A percentile compares a stretch with the other conserved stretches of the same genome.
Conservation (phyloP, 2,888 invertebrate genomes). For the Fragum fragum region DNA sequence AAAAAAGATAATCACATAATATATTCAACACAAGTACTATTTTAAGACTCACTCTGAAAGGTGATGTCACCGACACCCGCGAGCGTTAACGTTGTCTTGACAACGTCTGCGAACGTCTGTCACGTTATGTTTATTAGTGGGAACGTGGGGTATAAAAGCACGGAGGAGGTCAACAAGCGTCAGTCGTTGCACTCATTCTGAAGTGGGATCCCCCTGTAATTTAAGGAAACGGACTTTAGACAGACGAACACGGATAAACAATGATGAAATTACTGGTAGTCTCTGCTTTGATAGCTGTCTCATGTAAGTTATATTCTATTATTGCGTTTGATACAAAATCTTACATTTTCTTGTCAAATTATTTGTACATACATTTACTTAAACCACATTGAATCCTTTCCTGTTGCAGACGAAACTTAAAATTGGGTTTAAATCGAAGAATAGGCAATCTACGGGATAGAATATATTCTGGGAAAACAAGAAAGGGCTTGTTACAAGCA, state of each 20-base stretch:
- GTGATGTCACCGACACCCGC: constrained; percentile 13
- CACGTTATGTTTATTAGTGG: constrained; percentile 2
- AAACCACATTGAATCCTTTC: no score
- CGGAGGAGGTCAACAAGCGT: not conserved
- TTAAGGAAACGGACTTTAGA: constrained; percentile 17
- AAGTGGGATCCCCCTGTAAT: constrained; percentile 18
- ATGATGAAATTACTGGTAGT: constrained; percentile 36
- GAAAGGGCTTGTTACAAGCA: no score
- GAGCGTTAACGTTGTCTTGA: constrained; percentile 16
- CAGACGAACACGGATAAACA: constrained; percentile 12
- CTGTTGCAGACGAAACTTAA: no score
- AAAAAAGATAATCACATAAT: not conserved
- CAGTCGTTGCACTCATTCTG: constrained; percentile 18
- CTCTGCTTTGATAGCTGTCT: constrained; percentile 25
- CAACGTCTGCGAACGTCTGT: constrained; percentile 18
- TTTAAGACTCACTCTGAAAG: constrained; percentile 12
- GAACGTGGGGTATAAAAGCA: constrained; percentile 9
- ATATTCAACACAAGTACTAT: not conserved
- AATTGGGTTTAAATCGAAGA: no score
- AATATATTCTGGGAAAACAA: no score
- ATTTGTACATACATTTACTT: no score
- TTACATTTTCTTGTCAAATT: no score
- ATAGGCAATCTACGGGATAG: no score
- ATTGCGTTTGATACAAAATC: no score
- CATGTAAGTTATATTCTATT: constrained; percentile 8